Conservation (phyloP, 2,797 vertebrate species). For the Poeciliopsis presidionis region DNA sequence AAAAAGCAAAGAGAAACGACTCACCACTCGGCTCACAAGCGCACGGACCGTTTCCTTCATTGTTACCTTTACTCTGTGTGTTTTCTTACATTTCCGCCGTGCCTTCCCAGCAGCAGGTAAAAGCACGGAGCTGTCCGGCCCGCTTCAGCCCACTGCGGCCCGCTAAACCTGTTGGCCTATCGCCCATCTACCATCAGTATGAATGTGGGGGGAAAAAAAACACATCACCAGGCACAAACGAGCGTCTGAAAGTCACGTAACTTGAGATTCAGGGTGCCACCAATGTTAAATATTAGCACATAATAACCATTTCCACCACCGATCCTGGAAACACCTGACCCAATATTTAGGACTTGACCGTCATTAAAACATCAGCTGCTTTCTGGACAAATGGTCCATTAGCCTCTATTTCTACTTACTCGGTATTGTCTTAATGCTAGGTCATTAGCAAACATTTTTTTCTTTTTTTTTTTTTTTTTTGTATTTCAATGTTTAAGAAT, state of each 20-base stretch:
- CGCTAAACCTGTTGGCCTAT: slow-evolving; percentile 46
- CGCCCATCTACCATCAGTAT: slow-evolving; percentile 44
- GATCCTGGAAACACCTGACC: slow-evolving; percentile 20
- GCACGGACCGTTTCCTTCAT: slow-evolving; percentile 39
- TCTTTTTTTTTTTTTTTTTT: slow-evolving; percentile 73
- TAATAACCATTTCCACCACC: background rate
- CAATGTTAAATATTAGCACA: slow-evolving; percentile 7
- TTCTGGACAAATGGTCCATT: slow-evolving; percentile 32
- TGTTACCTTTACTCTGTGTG: slow-evolving; percentile 19
- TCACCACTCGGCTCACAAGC: slow-evolving; percentile 46
- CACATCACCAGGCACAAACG: slow-evolving; percentile 13
- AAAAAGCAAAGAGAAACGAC: slow-evolving; percentile 6
- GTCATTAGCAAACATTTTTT: slow-evolving; percentile 67
- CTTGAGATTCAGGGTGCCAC: slow-evolving; percentile 19
- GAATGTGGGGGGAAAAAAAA: slow-evolving; percentile 22
- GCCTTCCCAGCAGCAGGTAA: slow-evolving; percentile 70
- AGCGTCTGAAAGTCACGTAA: slow-evolving; percentile 11
- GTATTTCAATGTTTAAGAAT: slow-evolving; percentile 18
- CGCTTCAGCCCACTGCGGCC: slow-evolving; percentile 58
- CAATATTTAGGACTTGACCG: slow-evolving; percentile 1
- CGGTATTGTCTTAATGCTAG: slow-evolving; percentile 66
- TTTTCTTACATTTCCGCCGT: slow-evolving; percentile 55
- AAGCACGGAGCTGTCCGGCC: slow-evolving; percentile 47
- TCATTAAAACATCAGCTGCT: slow-evolving; percentile 34
- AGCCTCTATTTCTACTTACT: slow-evolving; percentile 46